Base-by-base conservation (phyloP, 2,113 vertebrate species). In the Clinocottus analis region DNA sequence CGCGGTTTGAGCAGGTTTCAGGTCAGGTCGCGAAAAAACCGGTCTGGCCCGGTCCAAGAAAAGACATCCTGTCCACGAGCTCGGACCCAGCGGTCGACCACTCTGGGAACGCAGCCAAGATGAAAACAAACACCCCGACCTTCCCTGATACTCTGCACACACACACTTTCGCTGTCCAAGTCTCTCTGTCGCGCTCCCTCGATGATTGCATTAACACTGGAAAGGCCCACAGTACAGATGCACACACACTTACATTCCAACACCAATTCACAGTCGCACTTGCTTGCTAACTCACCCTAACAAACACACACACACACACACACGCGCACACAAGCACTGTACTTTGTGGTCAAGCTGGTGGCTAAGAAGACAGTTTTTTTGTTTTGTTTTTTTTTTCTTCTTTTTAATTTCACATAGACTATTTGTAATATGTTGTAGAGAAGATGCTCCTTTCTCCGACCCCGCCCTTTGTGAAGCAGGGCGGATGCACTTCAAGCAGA, bases 181-280 rank as follows among this genome's bases (percentile, higher is more conserved):
- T 92, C 92, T 43, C 60, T 82, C 93, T 89, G 82, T 45, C 87
- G 90, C 93, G 89, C 85, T 59, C 74, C 93, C 11, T 89, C 82
- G 89, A 92, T 94, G 97, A 99, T 97, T 98, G 97, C 97, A 91
- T 97, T 97, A 97, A 97, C 96, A 97, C 97, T 96, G 96, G 96
- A 90, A 96, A 96, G 97, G 97, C 96, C 94, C 89, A 93, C 91
- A 85, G 90, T 91, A 92, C 85, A 91, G 96, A 91, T 88, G 93
- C 94, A 95, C 91, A 94, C 93, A 88, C 83, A 89, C 83, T 90
- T 77, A 95, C 80, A 80, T 58, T 79, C 63, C 25, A 29, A 66
- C 63, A 65, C 16, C 41, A 19, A 65, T 19, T 82, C 79, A 74
- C 85, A 93, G 77, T 80, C 85, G 51, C 71, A 33, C 90, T 65